These are phyloP conservation scores for Hydroisotoma schaefferi DNA, from an alignment of 2,888 invertebrate species.

Conservation along the genomic window DNA sequence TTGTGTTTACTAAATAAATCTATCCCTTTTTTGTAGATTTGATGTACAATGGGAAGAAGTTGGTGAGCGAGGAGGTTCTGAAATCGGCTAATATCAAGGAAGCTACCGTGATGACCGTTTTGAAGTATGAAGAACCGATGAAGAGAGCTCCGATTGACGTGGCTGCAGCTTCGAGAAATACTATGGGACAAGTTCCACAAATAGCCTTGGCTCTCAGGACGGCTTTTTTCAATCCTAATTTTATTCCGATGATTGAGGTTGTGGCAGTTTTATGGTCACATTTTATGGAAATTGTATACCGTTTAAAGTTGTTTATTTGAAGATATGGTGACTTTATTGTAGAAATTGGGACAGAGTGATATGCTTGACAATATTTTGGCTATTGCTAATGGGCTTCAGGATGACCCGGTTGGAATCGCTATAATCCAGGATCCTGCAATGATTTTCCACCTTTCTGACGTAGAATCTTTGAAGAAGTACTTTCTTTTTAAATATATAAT, in stretches of 20 bases:
- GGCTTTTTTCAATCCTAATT: slow-evolving; percentile 61
- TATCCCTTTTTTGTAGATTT: slow-evolving; percentile 59
- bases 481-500: neutral
- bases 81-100: slow-evolving; percentile 54
- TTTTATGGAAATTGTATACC: no score
- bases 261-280: no score
- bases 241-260: slow-evolving; percentile 67
- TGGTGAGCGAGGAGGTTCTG: slow-evolving; percentile 58
- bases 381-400: slow-evolving; percentile 65
- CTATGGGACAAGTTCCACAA: slow-evolving; percentile 53
- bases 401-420: slow-evolving; percentile 69
- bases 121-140: slow-evolving; percentile 49
- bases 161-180: slow-evolving; percentile 14
- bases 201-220: slow-evolving; percentile 63
- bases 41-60: slow-evolving; percentile 67
- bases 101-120: slow-evolving; percentile 59
- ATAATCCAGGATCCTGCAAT: slow-evolving; percentile 73
- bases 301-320: no score
- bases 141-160: neutral
- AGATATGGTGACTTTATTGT: slow-evolving; percentile 19
- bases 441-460: slow-evolving; percentile 66
- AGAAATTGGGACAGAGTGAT: slow-evolving; percentile 55
- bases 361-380: slow-evolving; percentile 66
- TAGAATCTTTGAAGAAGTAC: slow-evolving; percentile 62
- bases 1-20: no score